phyloP scores from a whole-genome alignment of 2,888 invertebrate species.

The Tiliacea aurago region DNA sequence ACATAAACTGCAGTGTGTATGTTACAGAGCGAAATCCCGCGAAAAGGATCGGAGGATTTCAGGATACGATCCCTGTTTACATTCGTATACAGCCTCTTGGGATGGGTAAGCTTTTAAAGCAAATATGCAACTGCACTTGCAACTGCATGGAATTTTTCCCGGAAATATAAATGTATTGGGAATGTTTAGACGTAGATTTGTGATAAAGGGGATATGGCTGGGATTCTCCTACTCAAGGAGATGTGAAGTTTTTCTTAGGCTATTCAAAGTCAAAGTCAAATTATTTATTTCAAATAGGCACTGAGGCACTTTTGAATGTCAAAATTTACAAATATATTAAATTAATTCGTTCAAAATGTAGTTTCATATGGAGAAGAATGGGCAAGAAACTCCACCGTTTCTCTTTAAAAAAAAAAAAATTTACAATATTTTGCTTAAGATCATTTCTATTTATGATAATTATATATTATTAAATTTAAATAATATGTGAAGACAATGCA shows the following conservation, averaged over 20 bases:
- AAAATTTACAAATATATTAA: too few species aligned
- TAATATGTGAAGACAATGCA: too few species aligned
- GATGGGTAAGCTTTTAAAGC: conserved; percentile 59
- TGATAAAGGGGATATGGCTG: neutral
- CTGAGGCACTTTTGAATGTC: too few species aligned
- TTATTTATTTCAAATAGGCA: too few species aligned
- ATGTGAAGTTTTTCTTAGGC: neutral
- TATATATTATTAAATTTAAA: too few species aligned
- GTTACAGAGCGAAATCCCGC: conserved; percentile 63
- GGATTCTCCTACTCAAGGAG: neutral
- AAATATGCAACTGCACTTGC: conserved; percentile 52
- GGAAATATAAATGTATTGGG: conserved; percentile 39
- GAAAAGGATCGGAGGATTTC: conserved; percentile 64
- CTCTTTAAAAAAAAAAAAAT: too few species aligned
- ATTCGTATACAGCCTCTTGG: conserved; percentile 55
- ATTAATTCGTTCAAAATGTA: too few species aligned
- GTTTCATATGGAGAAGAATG: too few species aligned
- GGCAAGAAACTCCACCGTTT: too few species aligned
- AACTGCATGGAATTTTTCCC: conserved; percentile 36
- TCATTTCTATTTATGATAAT: too few species aligned
- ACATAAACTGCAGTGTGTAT: conserved; percentile 75
- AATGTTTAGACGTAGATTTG: conserved; percentile 44
- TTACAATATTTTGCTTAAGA: too few species aligned
- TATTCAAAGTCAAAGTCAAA: too few species aligned
- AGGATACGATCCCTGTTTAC: conserved; percentile 61